Evolutionary conservation across 2,797 vertebrate genomes (phyloP), one percentile per base, ranked within the genome.

Genomic region (Sciurus vulgaris): DNA sequence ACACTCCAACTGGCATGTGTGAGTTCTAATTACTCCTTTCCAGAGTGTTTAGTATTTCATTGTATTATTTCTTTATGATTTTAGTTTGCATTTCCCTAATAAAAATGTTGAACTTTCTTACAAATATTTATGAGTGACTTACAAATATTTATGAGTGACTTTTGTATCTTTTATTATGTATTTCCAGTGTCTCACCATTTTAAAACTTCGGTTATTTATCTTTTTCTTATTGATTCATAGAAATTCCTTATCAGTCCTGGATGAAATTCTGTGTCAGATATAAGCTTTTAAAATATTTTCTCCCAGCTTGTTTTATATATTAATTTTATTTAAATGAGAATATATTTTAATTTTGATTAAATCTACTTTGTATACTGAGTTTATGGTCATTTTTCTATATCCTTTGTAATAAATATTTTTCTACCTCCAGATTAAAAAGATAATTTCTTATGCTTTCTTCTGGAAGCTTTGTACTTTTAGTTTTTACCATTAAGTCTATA

Each of bases 271-370:
- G 67, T 77, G 20, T 47, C 61, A 86, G 56, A 79, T 28, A 67
- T 35, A 41, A 63, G 41, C 59, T 72, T 67, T 63, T 1, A 49
- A 65, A 38, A 81, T 51, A 70, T 93, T 92, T 96, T 73, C 14
- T 69, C 61, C 11, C 2, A n/a, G 5, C 44, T 15, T 70, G 5
- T 88, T 92, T 93, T 73, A 67, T 5, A 28, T 70, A 38, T n/a
- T 41, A 56, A 72, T 88, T 81, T 95, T 97, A 51, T 73, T 81
- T 67, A 82, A 5, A 73, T 89, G 14, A 86, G 4, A 38, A 83
- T 15, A 76, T 83, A 7, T 76, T 87, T 91, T 47, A 49, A 44
- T 88, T 96, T 61, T 81, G 33, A 35, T 69, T 7, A 93, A 93
- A 51, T 28, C 54, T 89, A 61, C 38, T 61, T 69, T 93, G 7